These are phyloP conservation scores for Sebastes steindachneri DNA, from an alignment of 2,797 vertebrate species.

Conservation along the genomic window DNA sequence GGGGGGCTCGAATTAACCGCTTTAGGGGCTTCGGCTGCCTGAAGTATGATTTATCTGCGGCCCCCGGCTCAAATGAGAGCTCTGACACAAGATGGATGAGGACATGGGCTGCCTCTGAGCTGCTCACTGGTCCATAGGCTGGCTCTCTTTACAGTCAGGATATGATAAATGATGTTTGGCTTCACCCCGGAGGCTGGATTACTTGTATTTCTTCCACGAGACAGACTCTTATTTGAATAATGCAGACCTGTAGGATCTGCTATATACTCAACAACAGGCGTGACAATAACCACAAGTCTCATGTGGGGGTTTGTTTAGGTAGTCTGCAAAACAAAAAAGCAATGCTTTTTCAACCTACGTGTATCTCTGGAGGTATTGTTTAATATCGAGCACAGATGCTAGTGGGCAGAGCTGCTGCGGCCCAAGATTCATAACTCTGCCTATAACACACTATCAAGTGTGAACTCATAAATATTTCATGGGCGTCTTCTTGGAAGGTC, in stretches of 20 bases:
- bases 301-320: slow-evolving; percentile 29
- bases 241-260: slow-evolving; percentile 12
- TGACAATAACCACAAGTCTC: not conserved
- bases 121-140: slow-evolving; percentile 49
- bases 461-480: slow-evolving; percentile 69
- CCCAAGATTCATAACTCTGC: slow-evolving; percentile 38
- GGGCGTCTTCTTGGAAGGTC: slow-evolving; percentile 64
- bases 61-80: slow-evolving; percentile 73
- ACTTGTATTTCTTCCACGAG: slow-evolving; percentile 19
- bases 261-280: slow-evolving; percentile 20
- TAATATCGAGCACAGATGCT: slow-evolving; percentile 48
- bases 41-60: slow-evolving; percentile 84
- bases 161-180: slow-evolving; percentile 55
- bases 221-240: slow-evolving; percentile 24
- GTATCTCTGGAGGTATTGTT: slow-evolving; percentile 17
- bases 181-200: slow-evolving; percentile 27
- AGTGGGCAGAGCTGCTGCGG: slow-evolving; percentile 41
- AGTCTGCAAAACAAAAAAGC: not conserved
- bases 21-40: slow-evolving; percentile 78
- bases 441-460: slow-evolving; percentile 48
- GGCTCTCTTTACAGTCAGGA: slow-evolving; percentile 29
- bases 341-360: slow-evolving; percentile 5
- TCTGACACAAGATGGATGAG: slow-evolving; percentile 79
- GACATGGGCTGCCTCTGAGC: slow-evolving; percentile 41
- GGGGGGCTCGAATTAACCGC: slow-evolving; percentile 80